Evolutionary conservation across 64 coral and sea anemone species (phyloP).

Genomic region (Orbicella faveolata): DNA sequence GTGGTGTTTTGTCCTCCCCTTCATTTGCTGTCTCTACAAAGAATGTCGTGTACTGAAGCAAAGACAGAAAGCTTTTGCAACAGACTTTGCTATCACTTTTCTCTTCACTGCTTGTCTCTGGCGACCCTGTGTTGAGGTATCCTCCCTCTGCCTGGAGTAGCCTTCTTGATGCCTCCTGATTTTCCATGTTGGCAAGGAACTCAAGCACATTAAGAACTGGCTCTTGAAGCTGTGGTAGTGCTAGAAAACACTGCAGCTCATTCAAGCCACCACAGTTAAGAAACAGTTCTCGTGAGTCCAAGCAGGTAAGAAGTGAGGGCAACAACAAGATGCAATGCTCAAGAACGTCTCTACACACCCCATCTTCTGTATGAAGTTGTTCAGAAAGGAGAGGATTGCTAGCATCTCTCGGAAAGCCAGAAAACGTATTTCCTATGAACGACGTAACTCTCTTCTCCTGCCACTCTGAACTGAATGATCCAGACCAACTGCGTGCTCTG

Average conservation of each 20-base stretch:
- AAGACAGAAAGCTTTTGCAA: conserved; percentile 35
- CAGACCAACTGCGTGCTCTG: conserved; percentile 4
- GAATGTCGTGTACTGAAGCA: conserved; percentile 38
- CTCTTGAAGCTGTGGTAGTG: conserved; percentile 38
- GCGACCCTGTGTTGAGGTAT: not conserved
- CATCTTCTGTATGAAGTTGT: not conserved
- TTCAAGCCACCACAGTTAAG: conserved; percentile 60
- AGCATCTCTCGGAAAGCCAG: not conserved
- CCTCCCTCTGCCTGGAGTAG: not conserved
- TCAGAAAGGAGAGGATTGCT: not conserved
- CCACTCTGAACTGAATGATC: not conserved
- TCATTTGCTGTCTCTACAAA: not conserved
- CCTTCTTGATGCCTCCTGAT: not conserved
- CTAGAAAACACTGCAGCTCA: conserved; percentile 45
- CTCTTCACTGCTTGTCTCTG: conserved; percentile 29
- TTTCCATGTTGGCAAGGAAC: conserved; percentile 46
- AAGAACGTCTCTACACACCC: conserved; percentile 40
- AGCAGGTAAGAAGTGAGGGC: conserved; percentile 38
- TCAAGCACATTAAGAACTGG: conserved; percentile 55
- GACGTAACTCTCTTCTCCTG: not conserved
- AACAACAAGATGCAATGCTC: conserved; percentile 33
- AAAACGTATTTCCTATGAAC: not conserved
- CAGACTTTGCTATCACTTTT: conserved; percentile 15
- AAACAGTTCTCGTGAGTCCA: conserved; percentile 33
- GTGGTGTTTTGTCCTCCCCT: not conserved